Percentiles rank a stretch among this genome's conserved stretches.
Conservation (phyloP, 2,113 vertebrate species). For the Gambusia holbrooki region DNA sequence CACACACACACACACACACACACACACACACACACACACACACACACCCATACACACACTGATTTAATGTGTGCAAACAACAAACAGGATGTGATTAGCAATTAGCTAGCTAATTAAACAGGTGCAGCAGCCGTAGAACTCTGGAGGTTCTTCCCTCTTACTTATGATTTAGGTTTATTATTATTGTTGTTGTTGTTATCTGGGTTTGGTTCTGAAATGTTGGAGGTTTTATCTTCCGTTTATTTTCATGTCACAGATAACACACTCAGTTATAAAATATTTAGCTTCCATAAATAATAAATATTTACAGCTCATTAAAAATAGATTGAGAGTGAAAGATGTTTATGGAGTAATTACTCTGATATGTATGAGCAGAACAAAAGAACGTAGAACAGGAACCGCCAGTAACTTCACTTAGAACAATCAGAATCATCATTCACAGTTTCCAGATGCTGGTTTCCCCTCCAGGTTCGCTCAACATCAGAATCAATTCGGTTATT, state of each 20-base stretch:
- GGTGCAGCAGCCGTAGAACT: slow-evolving; percentile 11
- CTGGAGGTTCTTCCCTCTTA: background rate
- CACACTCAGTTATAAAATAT: background rate
- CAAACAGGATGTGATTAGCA: slow-evolving; percentile 34
- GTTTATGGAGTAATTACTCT: background rate
- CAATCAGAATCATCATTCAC: no score
- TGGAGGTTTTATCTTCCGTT: background rate
- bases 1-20: slow-evolving; percentile 1
- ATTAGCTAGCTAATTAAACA: slow-evolving; percentile 35
- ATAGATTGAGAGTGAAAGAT: background rate
- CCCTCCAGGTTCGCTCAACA: no score
- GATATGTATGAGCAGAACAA: no score
- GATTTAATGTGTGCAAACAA: slow-evolving; percentile 5
- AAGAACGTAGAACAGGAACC: no score
- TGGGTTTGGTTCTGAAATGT: background rate
- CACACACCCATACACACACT: background rate
- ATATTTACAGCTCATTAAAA: background rate
- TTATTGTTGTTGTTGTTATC: background rate
- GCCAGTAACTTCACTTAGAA: no score
- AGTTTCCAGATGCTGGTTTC: no score
- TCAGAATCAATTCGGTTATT: no score
- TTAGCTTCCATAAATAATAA: background rate
- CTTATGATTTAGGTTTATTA: background rate
- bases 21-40: background rate
- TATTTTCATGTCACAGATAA: background rate